Evolutionary conservation across 2,888 invertebrate species (phyloP), one percentile per base, ranked within the genome.

Genomic region (Pasiphila rectangulata): DNA sequence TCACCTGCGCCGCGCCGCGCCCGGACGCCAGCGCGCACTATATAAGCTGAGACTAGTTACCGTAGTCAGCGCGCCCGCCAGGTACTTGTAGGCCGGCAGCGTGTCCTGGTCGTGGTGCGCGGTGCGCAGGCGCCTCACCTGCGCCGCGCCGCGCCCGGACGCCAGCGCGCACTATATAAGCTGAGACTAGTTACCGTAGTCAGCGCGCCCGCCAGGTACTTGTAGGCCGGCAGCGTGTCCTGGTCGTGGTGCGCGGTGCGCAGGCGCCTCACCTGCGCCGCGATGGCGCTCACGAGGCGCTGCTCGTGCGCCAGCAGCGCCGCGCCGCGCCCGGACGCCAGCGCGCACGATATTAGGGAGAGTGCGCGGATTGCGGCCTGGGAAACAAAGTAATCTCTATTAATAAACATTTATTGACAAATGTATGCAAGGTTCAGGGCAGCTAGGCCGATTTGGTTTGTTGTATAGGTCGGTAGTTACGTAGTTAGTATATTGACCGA

Each of bases 311-410:
- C 87, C 0, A 71, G 69, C 52, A 92, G 73, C 30, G 88, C 77
- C 1, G 79, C 80, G 4, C 88, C 86, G 30, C 89, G 88, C 0
- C 89, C 88, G 0, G 90, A 84, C 36, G 80, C 81, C 32, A 94
- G 69, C 49, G 94, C 91, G 54, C 92, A 91, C 44, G 94, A 94
- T 61, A 95, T 91, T 65, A 93, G 92, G 0, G 92, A 91, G 49
- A 95, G 84, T 0, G 95, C 94, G 53, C 92, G 69, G 65, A 88
- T 72, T 12, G 89, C 86, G 42, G 79, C 83, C 83, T 82, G 78
- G 4, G 29, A 25, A 25, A 23, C 23, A 38, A n/a, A n/a, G n/a
- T n/a, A n/a, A n/a, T n/a, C n/a, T n/a, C n/a, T n/a, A n/a, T n/a
- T n/a, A n/a, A n/a, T n/a, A n/a, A n/a, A n/a, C n/a, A n/a, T n/a